phyloP scores from a whole-genome alignment of 2,797 vertebrate genomes.

The Streptopelia turtur region DNA sequence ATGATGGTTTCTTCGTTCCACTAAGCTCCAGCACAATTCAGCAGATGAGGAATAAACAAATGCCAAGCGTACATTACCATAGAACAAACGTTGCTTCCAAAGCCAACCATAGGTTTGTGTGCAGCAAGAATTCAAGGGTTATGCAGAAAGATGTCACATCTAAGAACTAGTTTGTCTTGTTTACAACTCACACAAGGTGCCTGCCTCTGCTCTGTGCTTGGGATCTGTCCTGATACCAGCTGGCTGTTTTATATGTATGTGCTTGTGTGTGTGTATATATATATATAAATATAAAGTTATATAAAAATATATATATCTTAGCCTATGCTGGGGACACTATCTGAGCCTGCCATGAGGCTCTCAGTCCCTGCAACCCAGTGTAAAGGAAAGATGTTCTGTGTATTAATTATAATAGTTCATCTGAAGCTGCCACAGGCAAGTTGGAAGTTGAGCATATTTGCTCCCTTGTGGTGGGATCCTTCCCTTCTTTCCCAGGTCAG shows the following conservation, averaged over 20 bases:
- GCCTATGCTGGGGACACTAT: not conserved
- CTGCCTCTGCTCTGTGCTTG: not conserved
- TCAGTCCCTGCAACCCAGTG: not conserved
- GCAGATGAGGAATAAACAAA: not conserved
- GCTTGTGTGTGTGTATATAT: too few species aligned
- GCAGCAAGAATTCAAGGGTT: not conserved
- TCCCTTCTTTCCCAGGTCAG: not conserved
- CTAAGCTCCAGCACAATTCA: not conserved
- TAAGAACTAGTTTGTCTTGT: not conserved
- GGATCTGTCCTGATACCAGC: not conserved
- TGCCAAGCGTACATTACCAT: rapidly evolving
- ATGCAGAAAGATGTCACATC: not conserved
- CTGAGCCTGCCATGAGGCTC: rapidly evolving
- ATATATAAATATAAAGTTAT: too few species aligned
- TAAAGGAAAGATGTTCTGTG: not conserved
- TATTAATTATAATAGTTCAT: not conserved
- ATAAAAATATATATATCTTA: not conserved
- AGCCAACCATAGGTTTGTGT: not conserved
- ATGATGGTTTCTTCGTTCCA: rapidly evolving
- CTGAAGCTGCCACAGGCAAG: not conserved
- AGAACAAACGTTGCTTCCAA: not conserved
- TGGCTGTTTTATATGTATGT: not conserved
- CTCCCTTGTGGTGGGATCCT: not conserved
- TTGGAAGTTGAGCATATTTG: not conserved
- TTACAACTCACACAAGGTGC: not conserved